These are phyloP conservation scores for Bombus picipes DNA, from an alignment of 1,140 invertebrate species.

Conservation along the genomic window DNA sequence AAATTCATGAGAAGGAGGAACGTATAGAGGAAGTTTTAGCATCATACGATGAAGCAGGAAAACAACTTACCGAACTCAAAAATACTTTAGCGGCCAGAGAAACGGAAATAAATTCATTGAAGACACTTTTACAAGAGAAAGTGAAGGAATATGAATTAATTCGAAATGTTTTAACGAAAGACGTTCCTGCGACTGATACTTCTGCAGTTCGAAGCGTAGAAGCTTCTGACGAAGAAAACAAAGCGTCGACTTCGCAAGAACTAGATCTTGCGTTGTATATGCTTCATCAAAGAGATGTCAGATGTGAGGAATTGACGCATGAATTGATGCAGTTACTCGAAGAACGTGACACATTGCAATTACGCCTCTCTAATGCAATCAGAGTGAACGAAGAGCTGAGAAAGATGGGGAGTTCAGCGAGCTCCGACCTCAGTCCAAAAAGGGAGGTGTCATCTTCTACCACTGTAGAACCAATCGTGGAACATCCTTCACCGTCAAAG, in stretches of 20 bases:
- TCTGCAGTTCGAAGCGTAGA: constrained; percentile 17
- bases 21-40: constrained; percentile 82
- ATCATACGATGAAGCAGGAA: constrained; percentile 83
- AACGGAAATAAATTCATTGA: constrained; percentile 86
- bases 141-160: constrained; percentile 83
- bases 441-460: constrained; percentile 43
- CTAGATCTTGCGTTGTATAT: constrained; percentile 92
- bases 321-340: constrained; percentile 92
- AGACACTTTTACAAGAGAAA: constrained; percentile 85
- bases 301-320: constrained; percentile 93
- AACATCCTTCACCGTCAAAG: constrained; percentile 72
- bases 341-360: constrained; percentile 92
- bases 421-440: constrained; percentile 70
- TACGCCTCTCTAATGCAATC: constrained; percentile 90
- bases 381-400: constrained; percentile 86
- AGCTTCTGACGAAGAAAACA: background rate
- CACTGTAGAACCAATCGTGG: constrained; percentile 57
- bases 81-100: constrained; percentile 86
- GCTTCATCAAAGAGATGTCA: constrained; percentile 93
- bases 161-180: constrained; percentile 69
- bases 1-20: constrained; percentile 72
- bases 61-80: constrained; percentile 81
- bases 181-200: constrained; percentile 48
- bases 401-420: constrained; percentile 29
- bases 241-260: constrained; percentile 80